Evolutionary conservation across 2,888 invertebrate genomes (phyloP).

Genomic region (Nephrotoma flavescens): DNA sequence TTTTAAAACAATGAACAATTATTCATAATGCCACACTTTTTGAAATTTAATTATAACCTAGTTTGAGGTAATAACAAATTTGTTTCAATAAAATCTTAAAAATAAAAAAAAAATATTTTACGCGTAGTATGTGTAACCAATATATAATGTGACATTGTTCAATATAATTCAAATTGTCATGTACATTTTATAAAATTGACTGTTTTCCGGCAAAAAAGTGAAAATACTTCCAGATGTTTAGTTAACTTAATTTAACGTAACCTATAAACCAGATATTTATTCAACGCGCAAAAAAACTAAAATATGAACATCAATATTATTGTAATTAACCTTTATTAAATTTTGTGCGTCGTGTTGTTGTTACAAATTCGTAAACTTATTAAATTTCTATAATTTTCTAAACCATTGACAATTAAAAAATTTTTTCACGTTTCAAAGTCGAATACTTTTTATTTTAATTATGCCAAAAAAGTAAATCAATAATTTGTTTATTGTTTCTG

Average conservation of each 20-base stretch:
- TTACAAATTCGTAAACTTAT: background rate
- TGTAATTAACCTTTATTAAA: background rate
- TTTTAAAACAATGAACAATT: background rate
- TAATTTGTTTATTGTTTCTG: background rate
- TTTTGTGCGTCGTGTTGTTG: background rate
- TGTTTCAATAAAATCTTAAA: background rate
- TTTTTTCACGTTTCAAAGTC: background rate
- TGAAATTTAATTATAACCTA: background rate
- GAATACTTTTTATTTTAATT: background rate
- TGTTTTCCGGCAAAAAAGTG: background rate
- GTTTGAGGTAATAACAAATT: background rate
- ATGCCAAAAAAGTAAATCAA: background rate
- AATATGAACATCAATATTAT: background rate
- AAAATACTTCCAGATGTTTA: background rate
- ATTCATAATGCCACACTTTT: background rate
- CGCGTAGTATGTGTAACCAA: too few relatives aligned
- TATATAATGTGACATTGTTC: background rate
- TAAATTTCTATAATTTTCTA: background rate
- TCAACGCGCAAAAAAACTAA: background rate
- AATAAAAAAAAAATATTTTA: background rate
- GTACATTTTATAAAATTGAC: too few relatives aligned
- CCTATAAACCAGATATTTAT: background rate
- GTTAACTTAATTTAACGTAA: background rate
- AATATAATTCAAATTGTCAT: background rate
- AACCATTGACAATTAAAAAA: background rate